These are phyloP conservation scores for Rhopalosiphum maidis DNA, from an alignment of 1,140 invertebrate species.

Conservation along the genomic window DNA sequence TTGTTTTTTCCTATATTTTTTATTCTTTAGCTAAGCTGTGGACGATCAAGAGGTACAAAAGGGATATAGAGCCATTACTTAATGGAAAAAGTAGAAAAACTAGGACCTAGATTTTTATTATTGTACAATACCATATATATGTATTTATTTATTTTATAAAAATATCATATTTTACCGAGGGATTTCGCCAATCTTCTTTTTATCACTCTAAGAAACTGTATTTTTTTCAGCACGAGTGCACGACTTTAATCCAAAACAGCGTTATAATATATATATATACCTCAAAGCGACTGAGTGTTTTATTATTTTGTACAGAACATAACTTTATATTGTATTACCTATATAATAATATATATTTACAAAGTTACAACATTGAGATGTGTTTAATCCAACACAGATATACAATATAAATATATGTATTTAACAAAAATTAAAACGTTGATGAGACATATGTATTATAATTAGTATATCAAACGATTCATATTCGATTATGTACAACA, in stretches of 20 bases:
- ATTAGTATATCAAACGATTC: background rate
- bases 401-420: background rate
- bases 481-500: background rate
- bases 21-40: background rate
- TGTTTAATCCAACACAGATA: background rate
- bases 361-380: background rate
- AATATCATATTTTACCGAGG: constrained; percentile 21
- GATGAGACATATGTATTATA: background rate
- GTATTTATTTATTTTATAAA: background rate
- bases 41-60: background rate
- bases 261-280: background rate
- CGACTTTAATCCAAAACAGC: no score
- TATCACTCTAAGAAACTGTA: background rate
- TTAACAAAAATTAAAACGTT: background rate
- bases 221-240: background rate
- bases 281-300: background rate
- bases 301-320: background rate
- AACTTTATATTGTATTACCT: background rate
- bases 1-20: background rate
- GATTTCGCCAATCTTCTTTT: constrained; percentile 26
- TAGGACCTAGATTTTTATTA: constrained; percentile 9
- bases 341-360: background rate
- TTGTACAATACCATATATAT: background rate
- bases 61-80: constrained; percentile 20
- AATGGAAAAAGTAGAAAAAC: constrained; percentile 10